phyloP scores from a whole-genome alignment of 2,888 invertebrate genomes.

The Meganola albula region DNA sequence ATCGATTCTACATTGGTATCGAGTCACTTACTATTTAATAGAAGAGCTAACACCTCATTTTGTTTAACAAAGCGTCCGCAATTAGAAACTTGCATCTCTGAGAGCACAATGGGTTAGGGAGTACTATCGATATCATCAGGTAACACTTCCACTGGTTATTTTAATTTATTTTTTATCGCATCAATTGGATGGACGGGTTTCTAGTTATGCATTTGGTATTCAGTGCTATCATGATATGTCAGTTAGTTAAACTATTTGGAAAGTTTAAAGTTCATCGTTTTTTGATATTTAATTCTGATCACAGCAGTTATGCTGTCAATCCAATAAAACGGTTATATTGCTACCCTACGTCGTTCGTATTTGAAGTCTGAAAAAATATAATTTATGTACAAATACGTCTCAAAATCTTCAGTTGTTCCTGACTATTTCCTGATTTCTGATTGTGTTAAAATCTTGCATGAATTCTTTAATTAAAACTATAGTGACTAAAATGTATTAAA shows the following conservation, averaged over 20 bases:
- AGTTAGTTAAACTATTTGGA: constrained; percentile 45
- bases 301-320: constrained; percentile 25
- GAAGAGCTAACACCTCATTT: constrained; percentile 76
- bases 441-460: no score
- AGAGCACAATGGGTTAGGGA: constrained; percentile 60
- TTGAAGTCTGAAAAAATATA: no score
- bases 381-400: no score
- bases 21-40: constrained; percentile 72
- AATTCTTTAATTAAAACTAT: no score
- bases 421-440: no score
- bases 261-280: constrained; percentile 67
- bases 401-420: no score
- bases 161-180: constrained; percentile 76
- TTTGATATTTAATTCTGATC: constrained; percentile 53
- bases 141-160: constrained; percentile 53
- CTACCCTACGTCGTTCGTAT: no score
- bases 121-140: constrained; percentile 69
- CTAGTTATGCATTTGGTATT: constrained; percentile 54
- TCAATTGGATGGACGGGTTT: constrained; percentile 66
- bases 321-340: no score
- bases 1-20: constrained; percentile 48
- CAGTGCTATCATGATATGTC: constrained; percentile 56
- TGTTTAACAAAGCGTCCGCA: constrained; percentile 72
- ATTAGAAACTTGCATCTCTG: constrained; percentile 66
- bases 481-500: no score